Conservation (phyloP, 2,113 vertebrate species). For the Calonectris borealis region DNA sequence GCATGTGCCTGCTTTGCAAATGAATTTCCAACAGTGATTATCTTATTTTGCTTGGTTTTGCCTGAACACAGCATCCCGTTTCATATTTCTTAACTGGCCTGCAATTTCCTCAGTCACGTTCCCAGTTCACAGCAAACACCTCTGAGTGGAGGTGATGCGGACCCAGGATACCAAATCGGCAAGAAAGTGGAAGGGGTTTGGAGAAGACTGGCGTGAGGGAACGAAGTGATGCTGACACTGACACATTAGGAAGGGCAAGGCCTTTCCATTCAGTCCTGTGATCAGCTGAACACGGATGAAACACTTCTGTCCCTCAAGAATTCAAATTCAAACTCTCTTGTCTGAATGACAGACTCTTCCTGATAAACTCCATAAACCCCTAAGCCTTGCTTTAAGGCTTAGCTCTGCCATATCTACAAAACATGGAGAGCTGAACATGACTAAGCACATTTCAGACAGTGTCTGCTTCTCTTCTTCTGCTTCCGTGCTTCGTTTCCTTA, state of each 20-base stretch:
- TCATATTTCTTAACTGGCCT: background rate
- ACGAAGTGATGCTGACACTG: background rate
- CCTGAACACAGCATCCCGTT: background rate
- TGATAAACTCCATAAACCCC: background rate
- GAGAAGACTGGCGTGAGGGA: background rate
- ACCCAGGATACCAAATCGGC: background rate
- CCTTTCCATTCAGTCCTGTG: background rate
- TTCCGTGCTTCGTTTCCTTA: background rate
- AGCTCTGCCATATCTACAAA: background rate
- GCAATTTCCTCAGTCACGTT: background rate
- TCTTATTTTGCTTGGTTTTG: background rate
- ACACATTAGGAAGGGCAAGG: background rate
- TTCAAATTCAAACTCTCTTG: background rate
- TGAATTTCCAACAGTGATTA: accelerated
- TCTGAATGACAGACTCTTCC: background rate
- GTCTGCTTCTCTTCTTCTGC: background rate
- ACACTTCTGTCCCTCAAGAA: background rate
- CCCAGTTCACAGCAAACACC: background rate
- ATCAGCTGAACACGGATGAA: accelerated
- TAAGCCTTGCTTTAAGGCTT: background rate
- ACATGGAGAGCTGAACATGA: background rate
- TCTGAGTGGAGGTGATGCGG: accelerated
- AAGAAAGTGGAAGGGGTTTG: background rate
- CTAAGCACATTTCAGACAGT: background rate
- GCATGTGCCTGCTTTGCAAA: background rate